phyloP scores from a whole-genome alignment of 2,888 invertebrate genomes.

The Seira musarum region DNA sequence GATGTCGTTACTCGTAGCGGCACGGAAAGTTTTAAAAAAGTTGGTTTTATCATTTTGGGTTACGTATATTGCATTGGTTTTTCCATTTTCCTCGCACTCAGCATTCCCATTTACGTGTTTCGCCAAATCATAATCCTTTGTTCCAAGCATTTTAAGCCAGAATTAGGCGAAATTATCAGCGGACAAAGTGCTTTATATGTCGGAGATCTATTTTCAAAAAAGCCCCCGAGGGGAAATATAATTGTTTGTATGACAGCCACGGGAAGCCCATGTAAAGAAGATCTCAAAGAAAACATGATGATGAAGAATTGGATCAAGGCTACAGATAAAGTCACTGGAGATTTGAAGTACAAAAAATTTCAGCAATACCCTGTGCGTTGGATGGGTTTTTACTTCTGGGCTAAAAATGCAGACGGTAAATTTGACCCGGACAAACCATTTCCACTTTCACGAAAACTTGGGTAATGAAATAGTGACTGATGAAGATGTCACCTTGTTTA shows the following conservation, averaged over 20 bases:
- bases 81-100: no score
- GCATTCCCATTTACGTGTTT: no score
- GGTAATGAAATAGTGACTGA: neutral
- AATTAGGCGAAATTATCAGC: no score
- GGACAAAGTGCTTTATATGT: no score
- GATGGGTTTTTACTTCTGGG: conserved; percentile 41
- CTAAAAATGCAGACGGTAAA: neutral
- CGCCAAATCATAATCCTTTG: no score
- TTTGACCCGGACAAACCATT: conserved; percentile 22
- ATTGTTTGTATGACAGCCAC: neutral
- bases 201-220: conserved; percentile 20
- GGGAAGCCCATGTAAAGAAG: neutral
- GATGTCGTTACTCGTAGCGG: no score
- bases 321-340: neutral
- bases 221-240: conserved; percentile 1
- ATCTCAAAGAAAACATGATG: neutral
- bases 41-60: no score
- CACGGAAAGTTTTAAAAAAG: no score
- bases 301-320: conserved; percentile 28
- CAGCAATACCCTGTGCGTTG: conserved; percentile 28
- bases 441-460: neutral
- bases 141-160: no score
- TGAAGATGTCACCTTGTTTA: neutral
- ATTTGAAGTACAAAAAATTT: neutral
- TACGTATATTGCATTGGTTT: no score